Evolutionary conservation across 1,140 invertebrate species (phyloP).

Genomic region (Oryzaephilus surinamensis): DNA sequence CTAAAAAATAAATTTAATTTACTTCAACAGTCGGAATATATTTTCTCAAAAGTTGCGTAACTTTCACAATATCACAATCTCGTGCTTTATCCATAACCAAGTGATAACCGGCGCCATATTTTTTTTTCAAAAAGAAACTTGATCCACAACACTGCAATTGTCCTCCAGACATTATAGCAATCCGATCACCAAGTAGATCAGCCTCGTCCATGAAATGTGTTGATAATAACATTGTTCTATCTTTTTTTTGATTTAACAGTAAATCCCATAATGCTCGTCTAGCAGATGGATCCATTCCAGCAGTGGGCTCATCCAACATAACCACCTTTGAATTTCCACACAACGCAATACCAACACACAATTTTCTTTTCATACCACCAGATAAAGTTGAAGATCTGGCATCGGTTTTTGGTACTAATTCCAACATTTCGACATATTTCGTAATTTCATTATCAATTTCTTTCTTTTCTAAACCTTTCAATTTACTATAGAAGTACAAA

Average conservation of each 20-base stretch:
- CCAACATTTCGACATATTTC: slow-evolving; percentile 57
- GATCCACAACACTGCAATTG: slow-evolving; percentile 71
- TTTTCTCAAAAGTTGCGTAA: slow-evolving; percentile 12
- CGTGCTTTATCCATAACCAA: slow-evolving; percentile 41
- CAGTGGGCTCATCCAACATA: slow-evolving; percentile 90
- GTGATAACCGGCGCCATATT: slow-evolving; percentile 62
- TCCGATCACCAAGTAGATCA: slow-evolving; percentile 84
- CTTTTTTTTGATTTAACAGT: slow-evolving; percentile 45
- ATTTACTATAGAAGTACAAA: slow-evolving; percentile 71
- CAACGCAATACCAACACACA: slow-evolving; percentile 69
- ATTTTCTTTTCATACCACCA: slow-evolving; percentile 76
- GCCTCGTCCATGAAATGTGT: slow-evolving; percentile 99
- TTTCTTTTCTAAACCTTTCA: slow-evolving; percentile 57
- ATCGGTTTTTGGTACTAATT: slow-evolving; percentile 45
- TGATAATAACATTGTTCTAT: slow-evolving; percentile 67
- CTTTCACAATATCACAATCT: slow-evolving; percentile 39
- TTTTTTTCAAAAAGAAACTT: slow-evolving; percentile 79
- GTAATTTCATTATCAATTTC: slow-evolving; percentile 42
- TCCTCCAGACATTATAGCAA: slow-evolving; percentile 79
- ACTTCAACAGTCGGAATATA: slow-evolving; percentile 21
- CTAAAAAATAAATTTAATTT: slow-evolving; percentile 2
- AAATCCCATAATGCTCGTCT: slow-evolving; percentile 83
- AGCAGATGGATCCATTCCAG: slow-evolving; percentile 91
- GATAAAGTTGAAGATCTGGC: slow-evolving; percentile 52
- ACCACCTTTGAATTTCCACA: slow-evolving; percentile 57